phyloP scores from a whole-genome alignment of 2,113 vertebrate genomes.

The Pheucticus melanocephalus region DNA sequence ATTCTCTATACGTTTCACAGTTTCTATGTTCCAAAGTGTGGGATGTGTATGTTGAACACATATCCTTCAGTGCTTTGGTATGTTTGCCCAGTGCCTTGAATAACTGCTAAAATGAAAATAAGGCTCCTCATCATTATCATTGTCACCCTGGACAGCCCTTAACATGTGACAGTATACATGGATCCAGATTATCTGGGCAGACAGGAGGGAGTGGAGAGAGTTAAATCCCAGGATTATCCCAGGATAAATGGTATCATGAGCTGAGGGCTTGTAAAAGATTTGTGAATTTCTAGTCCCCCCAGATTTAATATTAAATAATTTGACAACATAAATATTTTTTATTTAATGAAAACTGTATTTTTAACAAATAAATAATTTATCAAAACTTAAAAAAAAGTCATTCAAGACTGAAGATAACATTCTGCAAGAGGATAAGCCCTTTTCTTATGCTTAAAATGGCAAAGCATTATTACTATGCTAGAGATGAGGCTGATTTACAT shows the following conservation, averaged over 20 bases:
- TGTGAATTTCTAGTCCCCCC: background rate
- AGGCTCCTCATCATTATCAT: accelerated
- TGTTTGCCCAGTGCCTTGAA: background rate
- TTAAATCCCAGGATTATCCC: background rate
- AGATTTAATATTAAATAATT: background rate
- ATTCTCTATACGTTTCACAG: background rate
- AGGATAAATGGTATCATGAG: background rate
- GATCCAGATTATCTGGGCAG: background rate
- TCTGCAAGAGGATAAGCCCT: background rate
- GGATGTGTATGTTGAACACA: background rate
- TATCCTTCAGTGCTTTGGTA: background rate
- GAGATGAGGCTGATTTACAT: background rate
- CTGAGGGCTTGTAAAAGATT: background rate
- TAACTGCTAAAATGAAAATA: background rate
- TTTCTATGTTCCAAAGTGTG: background rate
- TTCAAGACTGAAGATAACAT: background rate
- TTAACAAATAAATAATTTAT: background rate
- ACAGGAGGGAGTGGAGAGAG: background rate
- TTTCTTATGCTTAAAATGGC: background rate
- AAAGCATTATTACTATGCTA: background rate
- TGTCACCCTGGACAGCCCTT: background rate
- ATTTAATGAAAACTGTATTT: background rate
- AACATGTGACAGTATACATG: background rate
- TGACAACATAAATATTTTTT: background rate
- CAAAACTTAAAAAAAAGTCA: background rate